Evolutionary conservation across 2,888 invertebrate species (phyloP), one percentile per base, ranked within the genome.

Genomic region (Yponomeuta plumbellus): DNA sequence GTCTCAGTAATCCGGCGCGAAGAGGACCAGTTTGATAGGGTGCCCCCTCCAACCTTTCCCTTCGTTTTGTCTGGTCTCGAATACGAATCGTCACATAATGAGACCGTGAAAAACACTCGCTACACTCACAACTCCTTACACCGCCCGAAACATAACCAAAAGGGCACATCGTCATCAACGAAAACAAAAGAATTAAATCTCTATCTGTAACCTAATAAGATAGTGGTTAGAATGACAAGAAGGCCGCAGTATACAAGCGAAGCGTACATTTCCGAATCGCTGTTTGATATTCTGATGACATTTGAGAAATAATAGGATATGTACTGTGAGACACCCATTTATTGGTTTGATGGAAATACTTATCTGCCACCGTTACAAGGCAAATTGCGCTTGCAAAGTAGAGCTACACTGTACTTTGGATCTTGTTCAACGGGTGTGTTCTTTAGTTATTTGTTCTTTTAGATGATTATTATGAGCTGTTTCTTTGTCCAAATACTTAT

Each of bases 31-130:
- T 69, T 68, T 66, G 69, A 52, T 13, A 63, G 67, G 62, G 63
- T 13, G 21, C 63, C 40, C 44, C 20, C 21, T 13, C 44, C 44
- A 26, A 34, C 13, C 39, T 6, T n/a, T 61, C n/a, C 61, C 61
- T 61, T 20, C 21, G 22, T 61, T 26, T 61, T 10, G 63, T 21
- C 63, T 61, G 63, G 44, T 44, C 63, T 76, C 81, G 88, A 88
- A 88, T 88, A 88, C 86, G 83, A 88, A 88, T 88, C 73, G 83
- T 82, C 84, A 76, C 77, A 79, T 87, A 88, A 88, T 87, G 84
- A 85, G 85, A 78, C 81, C 76, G 84, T 88, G 86, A 87, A 87
- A 85, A 85, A 88, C 88, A 88, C 88, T 86, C 83, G 85, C 83
- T 56, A 34, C 66, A 56, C 84, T 79, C 80, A 73, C 83, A 77